Evolutionary conservation across 2,797 vertebrate species (phyloP).

Genomic region (Champsocephalus gunnari): DNA sequence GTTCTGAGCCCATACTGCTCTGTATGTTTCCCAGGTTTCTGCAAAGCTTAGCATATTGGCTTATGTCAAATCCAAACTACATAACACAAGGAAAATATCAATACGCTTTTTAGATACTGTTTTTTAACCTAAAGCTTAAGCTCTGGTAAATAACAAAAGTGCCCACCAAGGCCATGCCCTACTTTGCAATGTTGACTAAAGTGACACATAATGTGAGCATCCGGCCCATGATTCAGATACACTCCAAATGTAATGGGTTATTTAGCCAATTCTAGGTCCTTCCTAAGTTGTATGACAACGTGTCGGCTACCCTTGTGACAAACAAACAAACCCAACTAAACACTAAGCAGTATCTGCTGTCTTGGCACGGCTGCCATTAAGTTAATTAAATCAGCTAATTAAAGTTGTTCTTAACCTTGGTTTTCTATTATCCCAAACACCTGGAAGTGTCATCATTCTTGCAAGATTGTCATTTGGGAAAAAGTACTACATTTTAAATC

Average conservation of each 20-base stretch:
- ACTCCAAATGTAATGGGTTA: too few relatives aligned
- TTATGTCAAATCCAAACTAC: conserved; percentile 3
- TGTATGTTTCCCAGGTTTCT: conserved; percentile 15
- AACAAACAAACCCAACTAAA: too few relatives aligned
- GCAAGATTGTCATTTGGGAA: conserved; percentile 5
- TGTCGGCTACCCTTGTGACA: too few relatives aligned
- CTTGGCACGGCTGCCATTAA: not conserved
- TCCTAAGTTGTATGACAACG: too few relatives aligned
- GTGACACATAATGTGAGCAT: too few relatives aligned
- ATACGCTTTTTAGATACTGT: not conserved
- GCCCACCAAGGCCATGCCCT: too few relatives aligned
- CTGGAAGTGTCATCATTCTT: conserved; percentile 15
- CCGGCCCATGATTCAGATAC: too few relatives aligned
- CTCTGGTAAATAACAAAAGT: not conserved
- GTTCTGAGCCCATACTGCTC: not conserved
- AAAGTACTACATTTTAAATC: conserved; percentile 28
- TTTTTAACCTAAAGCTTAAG: not conserved
- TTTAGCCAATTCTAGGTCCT: too few relatives aligned
- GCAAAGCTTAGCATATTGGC: conserved; percentile 3
- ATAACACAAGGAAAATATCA: conserved; percentile 9
- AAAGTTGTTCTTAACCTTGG: not conserved
- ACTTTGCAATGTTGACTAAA: too few relatives aligned
- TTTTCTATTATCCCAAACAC: conserved; percentile 3
- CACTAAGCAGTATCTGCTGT: not conserved
- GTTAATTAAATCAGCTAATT: not conserved